Conservation (phyloP, 1,140 invertebrate genomes). For the Drosophila sp. region DNA sequence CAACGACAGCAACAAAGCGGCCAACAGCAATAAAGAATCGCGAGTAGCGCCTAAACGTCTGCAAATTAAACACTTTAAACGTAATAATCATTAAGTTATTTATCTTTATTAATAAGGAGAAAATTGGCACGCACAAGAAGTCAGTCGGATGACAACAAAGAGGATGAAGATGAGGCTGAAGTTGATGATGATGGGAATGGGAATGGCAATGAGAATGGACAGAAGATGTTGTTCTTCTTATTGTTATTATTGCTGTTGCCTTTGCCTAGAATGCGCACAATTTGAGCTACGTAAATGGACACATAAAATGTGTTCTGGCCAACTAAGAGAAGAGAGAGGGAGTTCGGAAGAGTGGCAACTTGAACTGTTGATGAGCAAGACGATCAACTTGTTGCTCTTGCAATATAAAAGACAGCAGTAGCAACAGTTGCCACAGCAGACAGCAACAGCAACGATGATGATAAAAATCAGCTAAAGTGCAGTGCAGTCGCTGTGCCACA, state of each 20-base stretch:
- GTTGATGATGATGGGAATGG: slow-evolving; percentile 19
- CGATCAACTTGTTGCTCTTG: slow-evolving; percentile 34
- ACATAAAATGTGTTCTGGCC: slow-evolving; percentile 75
- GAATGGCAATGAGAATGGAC: slow-evolving; percentile 30
- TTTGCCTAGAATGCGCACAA: slow-evolving; percentile 70
- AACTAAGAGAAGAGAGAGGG: slow-evolving; percentile 1
- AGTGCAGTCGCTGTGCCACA: slow-evolving; percentile 19
- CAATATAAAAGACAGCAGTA: slow-evolving; percentile 45
- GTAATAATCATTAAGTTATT: slow-evolving; percentile 82
- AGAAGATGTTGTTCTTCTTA: slow-evolving; percentile 27
- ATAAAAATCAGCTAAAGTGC: slow-evolving; percentile 72
- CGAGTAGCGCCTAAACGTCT: slow-evolving; percentile 61
- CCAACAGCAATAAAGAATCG: slow-evolving; percentile 31
- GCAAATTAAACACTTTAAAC: slow-evolving; percentile 78
- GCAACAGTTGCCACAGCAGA: slow-evolving; percentile 27
- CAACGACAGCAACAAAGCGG: no score
- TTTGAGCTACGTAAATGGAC: slow-evolving; percentile 80
- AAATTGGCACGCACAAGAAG: slow-evolving; percentile 82
- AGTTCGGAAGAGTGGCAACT: slow-evolving; percentile 5
- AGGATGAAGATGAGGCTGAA: slow-evolving; percentile 21
- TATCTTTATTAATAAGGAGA: slow-evolving; percentile 83
- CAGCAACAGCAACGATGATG: slow-evolving; percentile 36
- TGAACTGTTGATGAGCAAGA: slow-evolving; percentile 44
- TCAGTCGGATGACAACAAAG: slow-evolving; percentile 57
- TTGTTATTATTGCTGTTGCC: slow-evolving; percentile 9